Conservation (phyloP, 2,113 vertebrate genomes). For the Litocranius walleri region DNA sequence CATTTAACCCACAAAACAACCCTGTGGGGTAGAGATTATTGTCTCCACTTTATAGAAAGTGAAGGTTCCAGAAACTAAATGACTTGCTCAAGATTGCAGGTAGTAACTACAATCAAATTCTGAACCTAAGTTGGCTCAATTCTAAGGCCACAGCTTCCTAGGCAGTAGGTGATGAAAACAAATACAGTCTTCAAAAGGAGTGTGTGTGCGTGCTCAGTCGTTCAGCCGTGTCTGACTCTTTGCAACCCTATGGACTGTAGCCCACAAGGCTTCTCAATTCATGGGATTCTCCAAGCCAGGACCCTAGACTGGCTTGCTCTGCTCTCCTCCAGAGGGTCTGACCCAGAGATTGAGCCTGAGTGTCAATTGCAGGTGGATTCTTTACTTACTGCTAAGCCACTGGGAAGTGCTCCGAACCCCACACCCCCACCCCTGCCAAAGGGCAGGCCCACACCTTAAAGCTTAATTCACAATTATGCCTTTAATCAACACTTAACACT, state of each 20-base stretch:
- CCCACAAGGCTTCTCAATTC: background rate
- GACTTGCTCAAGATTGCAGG: background rate
- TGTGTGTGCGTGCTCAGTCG: background rate
- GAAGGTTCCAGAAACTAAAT: background rate
- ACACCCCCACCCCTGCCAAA: fast-evolving
- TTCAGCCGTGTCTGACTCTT: background rate
- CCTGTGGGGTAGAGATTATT: background rate
- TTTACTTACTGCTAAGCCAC: background rate
- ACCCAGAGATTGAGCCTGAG: background rate
- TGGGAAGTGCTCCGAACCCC: background rate
- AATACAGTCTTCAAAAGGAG: background rate
- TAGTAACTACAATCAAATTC: background rate
- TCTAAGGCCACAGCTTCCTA: background rate
- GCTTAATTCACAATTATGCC: background rate
- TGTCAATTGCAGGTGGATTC: background rate
- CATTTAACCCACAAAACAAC: background rate
- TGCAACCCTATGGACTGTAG: background rate
- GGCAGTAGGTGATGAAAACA: background rate
- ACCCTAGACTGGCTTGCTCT: background rate
- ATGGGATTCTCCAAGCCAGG: background rate
- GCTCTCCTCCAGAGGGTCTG: background rate
- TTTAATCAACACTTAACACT: conserved; percentile 32
- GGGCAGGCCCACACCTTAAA: background rate
- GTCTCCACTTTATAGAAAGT: background rate
- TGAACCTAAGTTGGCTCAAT: background rate